Evolutionary conservation across 2,797 vertebrate genomes (phyloP).

Genomic region (Brachyrhaphis roseni): DNA sequence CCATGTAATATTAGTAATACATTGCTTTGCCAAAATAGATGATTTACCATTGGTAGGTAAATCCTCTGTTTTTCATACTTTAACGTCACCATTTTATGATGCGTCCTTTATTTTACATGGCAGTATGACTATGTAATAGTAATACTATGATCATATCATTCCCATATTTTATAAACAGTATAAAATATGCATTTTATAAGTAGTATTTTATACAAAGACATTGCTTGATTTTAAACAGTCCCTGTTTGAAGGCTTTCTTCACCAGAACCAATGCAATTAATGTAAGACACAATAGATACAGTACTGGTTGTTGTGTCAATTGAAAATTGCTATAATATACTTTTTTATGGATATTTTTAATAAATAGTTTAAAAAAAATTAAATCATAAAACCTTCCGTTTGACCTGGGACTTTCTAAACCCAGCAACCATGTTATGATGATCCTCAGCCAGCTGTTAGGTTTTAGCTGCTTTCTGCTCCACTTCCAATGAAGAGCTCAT

Average conservation of each 20-base stretch:
- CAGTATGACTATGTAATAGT: background rate
- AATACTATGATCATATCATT: too few species aligned
- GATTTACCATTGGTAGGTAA: background rate
- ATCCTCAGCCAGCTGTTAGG: constrained; percentile 48
- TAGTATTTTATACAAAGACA: background rate
- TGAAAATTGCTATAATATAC: background rate
- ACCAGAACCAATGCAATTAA: background rate
- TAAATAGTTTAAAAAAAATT: background rate
- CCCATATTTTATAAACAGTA: too few species aligned
- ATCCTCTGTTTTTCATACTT: background rate
- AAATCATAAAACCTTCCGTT: constrained; percentile 2
- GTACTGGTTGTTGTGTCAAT: background rate
- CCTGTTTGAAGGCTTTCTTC: background rate
- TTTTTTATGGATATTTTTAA: background rate
- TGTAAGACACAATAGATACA: background rate
- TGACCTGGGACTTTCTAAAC: constrained; percentile 40
- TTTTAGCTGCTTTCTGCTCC: constrained; percentile 54
- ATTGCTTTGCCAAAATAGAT: background rate
- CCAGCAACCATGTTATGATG: constrained; percentile 37
- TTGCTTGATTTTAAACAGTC: background rate
- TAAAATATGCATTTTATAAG: too few species aligned
- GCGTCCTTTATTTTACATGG: background rate
- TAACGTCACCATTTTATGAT: background rate
- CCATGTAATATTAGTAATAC: background rate
- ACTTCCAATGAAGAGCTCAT: constrained; percentile 56